Conservation (phyloP, 2,797 vertebrate species). For the Esox lucius region DNA sequence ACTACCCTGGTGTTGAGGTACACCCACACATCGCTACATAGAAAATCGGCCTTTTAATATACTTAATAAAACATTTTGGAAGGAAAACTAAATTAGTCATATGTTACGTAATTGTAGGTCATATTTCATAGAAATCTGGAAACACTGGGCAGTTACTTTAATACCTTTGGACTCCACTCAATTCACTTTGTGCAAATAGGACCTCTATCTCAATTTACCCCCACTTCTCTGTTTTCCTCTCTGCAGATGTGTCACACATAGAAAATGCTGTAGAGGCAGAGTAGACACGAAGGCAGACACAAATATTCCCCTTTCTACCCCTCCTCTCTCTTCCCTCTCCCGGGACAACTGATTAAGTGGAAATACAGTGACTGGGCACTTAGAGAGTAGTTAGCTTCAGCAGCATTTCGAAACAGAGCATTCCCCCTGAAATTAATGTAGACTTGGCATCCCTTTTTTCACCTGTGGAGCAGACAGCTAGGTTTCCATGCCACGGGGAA, state of each 20-base stretch:
- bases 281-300: neutral
- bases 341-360: neutral
- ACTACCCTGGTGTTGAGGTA: too few species aligned
- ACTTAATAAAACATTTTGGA: too few species aligned
- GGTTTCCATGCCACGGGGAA: neutral
- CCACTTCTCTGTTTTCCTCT: neutral
- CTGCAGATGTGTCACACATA: neutral
- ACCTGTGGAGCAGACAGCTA: neutral
- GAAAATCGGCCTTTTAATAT: too few species aligned
- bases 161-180: neutral
- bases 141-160: neutral
- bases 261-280: neutral
- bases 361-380: neutral
- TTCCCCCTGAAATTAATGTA: slow-evolving; percentile 1
- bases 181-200: neutral
- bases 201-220: too few species aligned
- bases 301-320: neutral
- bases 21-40: too few species aligned
- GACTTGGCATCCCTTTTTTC: slow-evolving; percentile 11
- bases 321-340: neutral
- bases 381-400: neutral
- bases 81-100: too few species aligned
- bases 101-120: too few species aligned
- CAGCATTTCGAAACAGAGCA: neutral
- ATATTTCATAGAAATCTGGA: neutral